Percentiles rank a stretch among this genome's conserved stretches.
phyloP scores from a whole-genome alignment of 2,113 vertebrate species.

The Pteropus alecto region DNA sequence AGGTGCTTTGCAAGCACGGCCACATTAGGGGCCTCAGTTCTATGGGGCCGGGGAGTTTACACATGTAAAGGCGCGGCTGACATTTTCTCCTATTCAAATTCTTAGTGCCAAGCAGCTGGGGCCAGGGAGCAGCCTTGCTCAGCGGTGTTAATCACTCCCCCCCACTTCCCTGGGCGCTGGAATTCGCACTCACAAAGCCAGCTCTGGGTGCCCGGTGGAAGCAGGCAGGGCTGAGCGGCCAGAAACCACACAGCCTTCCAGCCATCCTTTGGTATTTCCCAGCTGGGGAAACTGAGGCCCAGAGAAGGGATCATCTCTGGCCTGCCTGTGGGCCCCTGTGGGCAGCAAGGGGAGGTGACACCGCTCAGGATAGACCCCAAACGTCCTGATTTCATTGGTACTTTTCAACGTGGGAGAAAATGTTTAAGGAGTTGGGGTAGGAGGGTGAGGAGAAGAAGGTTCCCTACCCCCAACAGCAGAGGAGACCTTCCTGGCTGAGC shows the following conservation, averaged over 20 bases:
- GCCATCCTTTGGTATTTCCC: neutral
- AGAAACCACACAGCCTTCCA: neutral
- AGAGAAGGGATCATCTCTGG: neutral
- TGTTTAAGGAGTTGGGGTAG: neutral
- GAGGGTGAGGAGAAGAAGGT: no score
- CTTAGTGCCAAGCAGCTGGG: constrained; percentile 61
- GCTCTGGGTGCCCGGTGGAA: neutral
- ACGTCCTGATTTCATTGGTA: neutral
- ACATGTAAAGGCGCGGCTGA: constrained; percentile 78
- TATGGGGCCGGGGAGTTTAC: constrained; percentile 57
- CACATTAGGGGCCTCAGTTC: constrained; percentile 55
- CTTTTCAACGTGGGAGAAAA: neutral
- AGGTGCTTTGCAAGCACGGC: constrained; percentile 75
- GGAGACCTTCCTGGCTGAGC: neutral
- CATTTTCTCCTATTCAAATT: constrained; percentile 83
- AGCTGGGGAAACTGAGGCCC: constrained; percentile 50
- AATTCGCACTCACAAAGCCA: constrained; percentile 63
- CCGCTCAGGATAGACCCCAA: neutral
- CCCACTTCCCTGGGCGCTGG: neutral
- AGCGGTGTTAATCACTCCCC: neutral
- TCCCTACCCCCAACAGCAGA: neutral
- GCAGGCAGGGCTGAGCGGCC: neutral
- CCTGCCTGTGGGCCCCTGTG: neutral
- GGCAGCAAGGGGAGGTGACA: neutral
- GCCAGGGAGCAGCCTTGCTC: constrained; percentile 34